These are phyloP conservation scores for Hofmannophila pseudospretella DNA, from an alignment of 2,888 invertebrate genomes.

Conservation along the genomic window DNA sequence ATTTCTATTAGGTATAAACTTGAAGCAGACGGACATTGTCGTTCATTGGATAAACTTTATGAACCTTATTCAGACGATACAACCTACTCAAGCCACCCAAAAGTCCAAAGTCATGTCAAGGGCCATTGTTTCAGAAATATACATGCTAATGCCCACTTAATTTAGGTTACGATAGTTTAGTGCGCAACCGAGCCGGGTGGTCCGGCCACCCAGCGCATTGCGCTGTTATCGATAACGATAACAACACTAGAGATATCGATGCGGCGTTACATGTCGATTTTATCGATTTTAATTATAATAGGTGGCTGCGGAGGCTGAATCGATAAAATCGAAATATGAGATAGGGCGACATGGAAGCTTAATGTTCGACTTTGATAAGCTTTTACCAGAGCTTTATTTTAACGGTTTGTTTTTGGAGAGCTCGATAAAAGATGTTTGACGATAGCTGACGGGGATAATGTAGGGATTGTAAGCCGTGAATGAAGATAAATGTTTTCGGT, in stretches of 20 bases:
- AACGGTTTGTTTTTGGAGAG: not conserved
- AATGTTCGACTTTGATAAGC: conserved; percentile 16
- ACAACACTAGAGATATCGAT: conserved; percentile 27
- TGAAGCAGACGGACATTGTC: too few relatives aligned
- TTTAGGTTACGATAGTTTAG: conserved; percentile 23
- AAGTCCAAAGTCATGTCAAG: conserved; percentile 10
- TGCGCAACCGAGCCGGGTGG: conserved; percentile 32
- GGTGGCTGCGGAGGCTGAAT: conserved; percentile 25
- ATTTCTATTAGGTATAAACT: too few relatives aligned
- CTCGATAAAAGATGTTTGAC: not conserved
- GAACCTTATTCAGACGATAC: not conserved
- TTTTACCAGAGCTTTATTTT: conserved; percentile 7
- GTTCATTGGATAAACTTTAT: too few relatives aligned
- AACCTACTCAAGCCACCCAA: not conserved
- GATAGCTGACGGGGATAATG: not conserved
- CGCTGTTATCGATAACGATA: conserved; percentile 19
- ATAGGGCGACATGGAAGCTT: conserved; percentile 26
- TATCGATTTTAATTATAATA: conserved; percentile 48
- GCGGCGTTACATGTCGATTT: conserved; percentile 37
- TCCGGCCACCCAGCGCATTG: conserved; percentile 35
- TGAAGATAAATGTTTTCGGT: not conserved
- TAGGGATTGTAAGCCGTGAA: not conserved
- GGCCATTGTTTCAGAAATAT: conserved; percentile 30
- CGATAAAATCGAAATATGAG: conserved; percentile 26
- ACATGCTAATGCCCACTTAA: conserved; percentile 34